Evolutionary conservation across 2,888 invertebrate species (phyloP), one percentile per base, ranked within the genome.

Genomic region (Myopa tessellatipennis): DNA sequence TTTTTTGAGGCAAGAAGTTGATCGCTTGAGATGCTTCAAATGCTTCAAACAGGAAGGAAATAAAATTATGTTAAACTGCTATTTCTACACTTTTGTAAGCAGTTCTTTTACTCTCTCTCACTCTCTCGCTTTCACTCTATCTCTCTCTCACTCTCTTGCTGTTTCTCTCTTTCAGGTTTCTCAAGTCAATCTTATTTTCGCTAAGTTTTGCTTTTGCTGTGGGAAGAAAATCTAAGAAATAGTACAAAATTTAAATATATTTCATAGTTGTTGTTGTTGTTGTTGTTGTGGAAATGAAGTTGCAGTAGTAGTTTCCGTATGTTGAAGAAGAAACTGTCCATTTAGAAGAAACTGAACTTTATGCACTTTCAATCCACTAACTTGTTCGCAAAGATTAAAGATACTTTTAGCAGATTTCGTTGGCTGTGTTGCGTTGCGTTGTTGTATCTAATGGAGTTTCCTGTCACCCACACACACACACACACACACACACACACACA

Each of bases 331-430:
- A n/a, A n/a, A n/a, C n/a, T n/a, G 85, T 86, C 84, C 84, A 83
- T 83, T 83, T 84, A 85, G 84, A 85, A 85, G 85, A 86, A 85
- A 86, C 82, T 82, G 80, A 84, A 86, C 84, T 85, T 85, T 84
- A 85, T 85, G 85, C 86, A 82, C 84, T 85, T 85, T 84, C 86
- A 84, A 85, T 86, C 84, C 80, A 16, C 79, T 82, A 85, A 85
- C 85, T 86, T 85, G 85, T 85, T 84, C 84, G 85, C 86, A 85
- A 81, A 86, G 85, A 85, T 85, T 86, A 84, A 83, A 83, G 83
- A 81, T 82, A 81, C 81, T 80, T 71, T 45, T 38, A 65, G 50
- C 63, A 74, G 50, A 67, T 65, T 74, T 55, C 67, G 12, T 55
- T 45, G 18, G n/a, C 3, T 67, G 36, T n/a, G 10, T 14, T 36